A percentile compares a stretch with the other conserved stretches of the same genome.
phyloP scores from a whole-genome alignment of 2,888 invertebrate species.

The Drosophila cognata region DNA sequence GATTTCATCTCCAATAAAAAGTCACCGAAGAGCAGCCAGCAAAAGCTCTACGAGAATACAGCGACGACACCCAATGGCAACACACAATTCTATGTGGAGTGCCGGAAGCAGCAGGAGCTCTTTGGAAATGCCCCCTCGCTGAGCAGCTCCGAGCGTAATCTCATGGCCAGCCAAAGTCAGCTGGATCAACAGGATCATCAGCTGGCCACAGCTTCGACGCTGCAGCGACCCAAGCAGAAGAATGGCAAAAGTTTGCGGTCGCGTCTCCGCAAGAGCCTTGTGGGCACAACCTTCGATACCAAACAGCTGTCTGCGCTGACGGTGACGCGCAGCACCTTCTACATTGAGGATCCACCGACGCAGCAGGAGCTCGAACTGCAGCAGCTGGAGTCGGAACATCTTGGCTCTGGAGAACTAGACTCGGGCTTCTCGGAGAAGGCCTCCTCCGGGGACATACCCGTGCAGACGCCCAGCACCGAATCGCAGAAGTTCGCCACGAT shows the following conservation, averaged over 20 bases:
- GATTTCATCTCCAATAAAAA: conserved; percentile 86
- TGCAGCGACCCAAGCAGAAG: conserved; percentile 58
- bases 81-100: conserved; percentile 49
- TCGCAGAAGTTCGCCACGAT: conserved; percentile 75
- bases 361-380: conserved; percentile 46
- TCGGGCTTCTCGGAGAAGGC: conserved; percentile 86
- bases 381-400: conserved; percentile 35
- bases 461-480: conserved; percentile 54
- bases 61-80: conserved; percentile 30
- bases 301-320: conserved; percentile 85
- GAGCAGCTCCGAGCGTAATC: conserved; percentile 85
- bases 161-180: conserved; percentile 31
- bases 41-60: conserved; percentile 83
- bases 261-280: conserved; percentile 87
- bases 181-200: conserved; percentile 21
- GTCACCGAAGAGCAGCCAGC: conserved; percentile 79
- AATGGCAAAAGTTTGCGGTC: conserved; percentile 87
- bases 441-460: conserved; percentile 67
- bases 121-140: conserved; percentile 76
- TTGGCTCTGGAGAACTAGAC: conserved; percentile 87
- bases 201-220: conserved; percentile 22
- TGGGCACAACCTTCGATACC: conserved; percentile 81
- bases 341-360: conserved; percentile 88
- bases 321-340: conserved; percentile 89
- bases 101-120: conserved; percentile 44